phyloP scores from a whole-genome alignment of 2,797 vertebrate species.

The Chelmon rostratus region DNA sequence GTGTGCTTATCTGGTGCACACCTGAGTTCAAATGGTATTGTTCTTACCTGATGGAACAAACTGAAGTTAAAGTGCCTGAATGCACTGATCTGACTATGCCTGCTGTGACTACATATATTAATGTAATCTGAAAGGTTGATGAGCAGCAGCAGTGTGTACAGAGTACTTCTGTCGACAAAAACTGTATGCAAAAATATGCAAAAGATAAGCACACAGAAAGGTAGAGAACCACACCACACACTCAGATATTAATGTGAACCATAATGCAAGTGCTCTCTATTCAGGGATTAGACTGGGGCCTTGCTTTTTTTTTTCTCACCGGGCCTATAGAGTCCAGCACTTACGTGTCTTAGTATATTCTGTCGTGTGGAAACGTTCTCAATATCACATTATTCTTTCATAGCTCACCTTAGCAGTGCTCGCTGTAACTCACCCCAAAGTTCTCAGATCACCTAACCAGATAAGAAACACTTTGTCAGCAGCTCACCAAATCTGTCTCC shows the following conservation, averaged over 20 bases:
- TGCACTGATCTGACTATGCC: not conserved
- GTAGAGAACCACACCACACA: conserved; percentile 24
- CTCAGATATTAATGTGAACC: conserved; percentile 13
- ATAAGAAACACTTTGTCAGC: conserved; percentile 85
- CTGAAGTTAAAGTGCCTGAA: conserved; percentile 15
- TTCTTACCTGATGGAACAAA: conserved; percentile 37
- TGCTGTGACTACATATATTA: conserved; percentile 21
- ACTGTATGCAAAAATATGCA: conserved; percentile 64
- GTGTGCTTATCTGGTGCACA: conserved; percentile 7
- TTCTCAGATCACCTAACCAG: conserved; percentile 87
- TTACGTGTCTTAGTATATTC: conserved; percentile 57
- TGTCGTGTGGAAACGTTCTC: conserved; percentile 81
- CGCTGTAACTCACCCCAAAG: conserved; percentile 84
- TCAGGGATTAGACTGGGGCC: conserved; percentile 14
- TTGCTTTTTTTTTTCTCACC: conserved; percentile 7
- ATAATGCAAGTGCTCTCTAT: conserved; percentile 22
- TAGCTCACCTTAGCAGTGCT: conserved; percentile 81
- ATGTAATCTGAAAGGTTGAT: conserved; percentile 32
- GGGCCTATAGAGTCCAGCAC: conserved; percentile 37
- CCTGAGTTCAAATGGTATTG: conserved; percentile 30
- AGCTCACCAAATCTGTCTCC: conserved; percentile 74
- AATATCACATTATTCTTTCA: conserved; percentile 89
- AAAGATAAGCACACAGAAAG: conserved; percentile 36
- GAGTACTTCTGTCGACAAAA: conserved; percentile 26
- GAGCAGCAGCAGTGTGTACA: conserved; percentile 17